Evolutionary conservation across 2,797 vertebrate species (phyloP), one percentile per base, ranked within the genome.

Genomic region (Ctenopoma multispine): DNA sequence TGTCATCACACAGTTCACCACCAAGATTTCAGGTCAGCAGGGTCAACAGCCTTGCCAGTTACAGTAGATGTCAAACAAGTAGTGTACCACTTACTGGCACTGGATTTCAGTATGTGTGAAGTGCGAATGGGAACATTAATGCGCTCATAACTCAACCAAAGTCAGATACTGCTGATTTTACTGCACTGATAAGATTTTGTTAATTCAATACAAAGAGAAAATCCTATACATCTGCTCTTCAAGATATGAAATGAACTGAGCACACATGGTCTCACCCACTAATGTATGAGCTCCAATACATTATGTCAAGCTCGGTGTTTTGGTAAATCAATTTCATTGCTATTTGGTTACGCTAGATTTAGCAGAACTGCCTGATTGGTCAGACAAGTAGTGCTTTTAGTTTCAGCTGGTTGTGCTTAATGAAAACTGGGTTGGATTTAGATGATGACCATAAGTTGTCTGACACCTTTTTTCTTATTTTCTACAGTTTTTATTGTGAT

Each of bases 11-110:
- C 97, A 98, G 78, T 98, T 98, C 92, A 98, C 98, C 41, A 99
- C 97, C 79, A 98, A 97, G 93, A 99, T 99, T 87, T 99, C 98
- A 97, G 98, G 98, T 99, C 95, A 83, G 90, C 14, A 0, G 60
- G 61, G 73, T 80, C 81, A 79, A 63, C 49, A 13, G 68, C 51
- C 6, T 6, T n/a, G 44, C 21, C 73, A 31, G 23, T 59, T 57
- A 50, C 29, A 20, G 46, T 43, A 47, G 11, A 46, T 59, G 21
- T 61, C 3, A 13, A 65, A 81, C 6, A 38, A 56, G 4, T n/a
- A n/a, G 55, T 24, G 12, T n/a, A 57, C 4, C 54, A 2, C 34
- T 55, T 7, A 8, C n/a, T 9, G 55, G 36, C 4, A 4, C 43
- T 50, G 27, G 40, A 46, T n/a, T n/a, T 56, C 38, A 69, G 69